Percentiles rank a stretch among this genome's conserved stretches.
Evolutionary conservation across 2,113 vertebrate genomes (phyloP).

Genomic region (Cyanoramphus novaezelandiae): DNA sequence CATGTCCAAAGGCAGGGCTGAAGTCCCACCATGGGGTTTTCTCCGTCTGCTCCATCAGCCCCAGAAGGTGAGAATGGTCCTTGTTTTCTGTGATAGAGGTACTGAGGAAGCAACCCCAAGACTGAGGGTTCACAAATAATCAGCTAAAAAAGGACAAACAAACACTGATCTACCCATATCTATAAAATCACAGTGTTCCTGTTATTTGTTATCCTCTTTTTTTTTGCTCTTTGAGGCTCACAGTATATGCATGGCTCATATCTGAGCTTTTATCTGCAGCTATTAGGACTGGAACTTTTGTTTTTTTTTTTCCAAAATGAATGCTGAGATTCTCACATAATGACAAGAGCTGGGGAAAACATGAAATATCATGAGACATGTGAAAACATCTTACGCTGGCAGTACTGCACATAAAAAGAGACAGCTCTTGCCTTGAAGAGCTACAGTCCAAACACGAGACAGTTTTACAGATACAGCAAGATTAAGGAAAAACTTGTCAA

Average conservation of each 20-base stretch:
- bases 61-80: neutral
- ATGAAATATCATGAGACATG: conserved; percentile 55
- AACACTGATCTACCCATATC: neutral
- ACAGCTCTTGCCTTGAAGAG: conserved; percentile 19
- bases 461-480: conserved; percentile 4
- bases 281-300: conserved; percentile 27
- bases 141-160: neutral
- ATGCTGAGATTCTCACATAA: conserved; percentile 46
- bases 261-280: conserved; percentile 47
- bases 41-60: neutral
- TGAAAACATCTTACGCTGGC: conserved; percentile 37
- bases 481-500: neutral
- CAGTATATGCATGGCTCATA: neutral
- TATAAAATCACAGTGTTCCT: neutral
- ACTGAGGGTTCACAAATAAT: neutral
- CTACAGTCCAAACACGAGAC: conserved; percentile 1
- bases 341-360: conserved; percentile 35
- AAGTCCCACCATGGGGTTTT: neutral
- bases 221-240: conserved; percentile 30
- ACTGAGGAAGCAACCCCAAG: neutral
- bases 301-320: conserved; percentile 23
- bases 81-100: neutral
- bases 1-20: neutral
- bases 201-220: neutral
- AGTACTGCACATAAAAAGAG: conserved; percentile 41